Base-by-base conservation (phyloP, 2,797 vertebrate genomes). In the Mionectes olivaceus region DNA sequence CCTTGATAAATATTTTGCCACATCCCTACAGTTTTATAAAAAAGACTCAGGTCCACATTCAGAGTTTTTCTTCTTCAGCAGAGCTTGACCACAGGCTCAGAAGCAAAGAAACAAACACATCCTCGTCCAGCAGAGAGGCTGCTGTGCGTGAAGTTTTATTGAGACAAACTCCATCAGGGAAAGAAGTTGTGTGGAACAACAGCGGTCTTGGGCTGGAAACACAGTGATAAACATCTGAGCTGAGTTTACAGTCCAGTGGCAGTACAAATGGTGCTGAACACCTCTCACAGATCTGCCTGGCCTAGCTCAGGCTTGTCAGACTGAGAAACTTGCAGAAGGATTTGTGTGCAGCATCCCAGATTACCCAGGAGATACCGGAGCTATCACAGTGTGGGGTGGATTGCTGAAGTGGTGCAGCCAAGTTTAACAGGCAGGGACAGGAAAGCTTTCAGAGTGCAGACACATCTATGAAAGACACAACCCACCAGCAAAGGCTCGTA, bases 211-310 rank as follows among this genome's bases (percentile, higher is more conserved):
- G 60, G 43, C 76, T 57, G 81, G 22, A 56, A 91, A 63, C 4
- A 2, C 19, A n/a, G 37, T 2, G 4, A 87, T 53, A 37, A 85
- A 91, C 88, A 82, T 60, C 73, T 4, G 53, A 96, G 93, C 47
- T 1, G 39, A 80, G 67, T 91, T 96, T 77, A 91, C 93, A 95
- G 94, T 78, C 92, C 94, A 91, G 43, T 43, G 25, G 83, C 70
- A 46, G 27, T n/a, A 77, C 70, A 95, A 96, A 94, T 59, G 87
- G 89, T 78, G 95, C 95, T 81, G 91, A 97, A 94, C 90, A 78
- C 43, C 75, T 30, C 90, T 67, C 80, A 13, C 88, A 82, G 71
- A 91, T 9, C 37, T 3, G 50, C 39, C 76, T 25, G 79, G 32
- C 16, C 83, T 35, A 35, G 64, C 60, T 68, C 43, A 32, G 78